Percentiles rank a stretch among this genome's conserved stretches.
Evolutionary conservation across 30 jellyfish, hydroid and myxozoan species (phyloP).

Genomic region (Calvadosia cruxmelitensis): DNA sequence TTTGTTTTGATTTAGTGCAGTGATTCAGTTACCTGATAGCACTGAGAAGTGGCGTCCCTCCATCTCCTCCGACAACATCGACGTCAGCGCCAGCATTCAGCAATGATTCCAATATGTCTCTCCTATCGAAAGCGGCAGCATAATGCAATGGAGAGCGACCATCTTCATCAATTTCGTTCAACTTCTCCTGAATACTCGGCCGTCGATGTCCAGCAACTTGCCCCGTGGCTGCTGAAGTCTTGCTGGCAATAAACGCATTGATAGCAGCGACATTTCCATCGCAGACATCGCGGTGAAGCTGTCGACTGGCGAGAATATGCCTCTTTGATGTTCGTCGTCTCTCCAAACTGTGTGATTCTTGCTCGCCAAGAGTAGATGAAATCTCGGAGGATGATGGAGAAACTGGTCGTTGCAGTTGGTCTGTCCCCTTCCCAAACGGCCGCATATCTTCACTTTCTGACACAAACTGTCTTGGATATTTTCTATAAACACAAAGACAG

Average conservation of each 20-base stretch:
- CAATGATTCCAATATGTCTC: not conserved
- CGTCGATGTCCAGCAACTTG: not conserved
- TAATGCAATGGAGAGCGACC: not conserved
- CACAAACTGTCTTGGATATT: too few species aligned
- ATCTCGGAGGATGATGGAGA: too few species aligned
- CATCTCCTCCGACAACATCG: not conserved
- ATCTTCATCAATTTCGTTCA: not conserved
- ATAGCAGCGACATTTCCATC: not conserved
- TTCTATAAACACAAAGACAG: too few species aligned
- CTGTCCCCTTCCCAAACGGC: too few species aligned
- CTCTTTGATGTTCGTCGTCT: not conserved
- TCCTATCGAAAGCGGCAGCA: not conserved
- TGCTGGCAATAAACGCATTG: not conserved
- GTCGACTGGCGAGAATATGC: not conserved
- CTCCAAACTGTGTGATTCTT: too few species aligned
- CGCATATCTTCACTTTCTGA: too few species aligned
- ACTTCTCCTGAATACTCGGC: not conserved
- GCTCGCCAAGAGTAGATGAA: too few species aligned
- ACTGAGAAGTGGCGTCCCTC: not conserved
- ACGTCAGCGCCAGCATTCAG: not conserved
- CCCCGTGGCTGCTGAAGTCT: not conserved
- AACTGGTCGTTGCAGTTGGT: too few species aligned
- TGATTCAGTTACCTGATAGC: not conserved
- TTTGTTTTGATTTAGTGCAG: too few species aligned
- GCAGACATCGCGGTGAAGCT: not conserved